Base-by-base conservation (phyloP, 1,140 invertebrate genomes). In the Lerema accius region DNA sequence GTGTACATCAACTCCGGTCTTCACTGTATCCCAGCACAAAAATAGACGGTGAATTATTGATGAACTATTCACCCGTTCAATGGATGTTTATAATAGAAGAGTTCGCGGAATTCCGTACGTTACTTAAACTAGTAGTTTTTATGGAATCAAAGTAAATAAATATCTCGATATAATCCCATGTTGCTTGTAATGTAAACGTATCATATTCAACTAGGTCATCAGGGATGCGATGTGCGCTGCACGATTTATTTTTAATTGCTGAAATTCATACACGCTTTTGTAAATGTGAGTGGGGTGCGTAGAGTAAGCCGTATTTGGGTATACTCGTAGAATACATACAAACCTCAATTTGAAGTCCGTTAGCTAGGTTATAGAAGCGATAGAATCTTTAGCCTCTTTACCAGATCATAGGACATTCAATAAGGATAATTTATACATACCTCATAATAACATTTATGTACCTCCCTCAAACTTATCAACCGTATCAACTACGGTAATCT, bases 131-230 rank as follows among this genome's bases (percentile, higher is more conserved):
- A 67, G 39, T 56, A 56, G 61, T 56, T 58, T 23, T 63, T 63
- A 46, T 62, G 37, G 11, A 50, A 26, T 48, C 51, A 53, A 26
- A 49, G 48, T 35, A 71, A 71, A 71, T 64, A 71, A 71, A 71
- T 43, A 63, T 11, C 43, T 16, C 13, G 19, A 28, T 5, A 5
- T 23, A 23, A 23, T 23, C 19, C 5, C 26, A 35, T 50, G 26
- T 37, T 63, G 35, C 14, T 26, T 53, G 32, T 67, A 58, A 62
- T 58, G 56, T 67, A 69, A 72, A 65, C 63, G 17, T 60, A 50
- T 60, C 49, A 64, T 68, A 35, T 14, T 17, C 17, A 73, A 69
- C 39, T 73, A 55, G 74, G 74, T 71, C 69, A 69, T 16, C 46
- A 45, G 56, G 63, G 37, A 49, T 23, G n/a, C n/a, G n/a, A n/a